Evolutionary conservation across 2,113 vertebrate species (phyloP).

Genomic region (Cairina moschata): DNA sequence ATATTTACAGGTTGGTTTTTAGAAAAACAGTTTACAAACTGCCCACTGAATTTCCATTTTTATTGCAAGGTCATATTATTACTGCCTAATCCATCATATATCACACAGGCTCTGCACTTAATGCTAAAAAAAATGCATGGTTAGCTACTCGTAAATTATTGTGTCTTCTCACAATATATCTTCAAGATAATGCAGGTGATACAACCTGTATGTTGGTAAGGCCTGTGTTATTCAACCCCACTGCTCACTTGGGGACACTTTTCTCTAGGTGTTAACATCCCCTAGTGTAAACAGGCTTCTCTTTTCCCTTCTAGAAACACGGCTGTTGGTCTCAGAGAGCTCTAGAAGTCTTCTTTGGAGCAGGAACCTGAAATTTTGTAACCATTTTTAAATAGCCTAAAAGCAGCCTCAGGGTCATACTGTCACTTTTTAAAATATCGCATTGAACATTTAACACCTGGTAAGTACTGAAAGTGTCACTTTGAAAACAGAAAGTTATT

Average conservation of each 20-base stretch:
- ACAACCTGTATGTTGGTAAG: neutral
- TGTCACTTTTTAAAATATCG: neutral
- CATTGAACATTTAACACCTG: neutral
- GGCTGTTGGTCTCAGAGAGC: neutral
- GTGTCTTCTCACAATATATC: neutral
- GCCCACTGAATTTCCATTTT: constrained; percentile 53
- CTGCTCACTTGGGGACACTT: neutral
- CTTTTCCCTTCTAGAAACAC: neutral
- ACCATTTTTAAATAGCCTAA: neutral
- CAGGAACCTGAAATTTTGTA: neutral
- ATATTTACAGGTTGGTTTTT: constrained; percentile 59
- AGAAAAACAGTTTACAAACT: constrained; percentile 45
- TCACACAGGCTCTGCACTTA: neutral
- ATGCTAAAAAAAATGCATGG: neutral
- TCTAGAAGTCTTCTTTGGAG: neutral
- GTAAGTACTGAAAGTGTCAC: neutral
- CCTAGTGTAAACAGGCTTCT: neutral
- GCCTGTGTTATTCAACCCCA: neutral
- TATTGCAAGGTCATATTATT: constrained; percentile 21
- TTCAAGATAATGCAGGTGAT: neutral
- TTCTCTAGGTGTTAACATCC: neutral
- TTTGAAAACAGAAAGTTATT: neutral
- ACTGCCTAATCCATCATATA: neutral
- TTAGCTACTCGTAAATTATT: neutral
- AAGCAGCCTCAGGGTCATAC: neutral